Percentiles rank a stretch among this genome's conserved stretches.
phyloP scores from a whole-genome alignment of 2,797 vertebrate genomes.

The Semotilus atromaculatus region DNA sequence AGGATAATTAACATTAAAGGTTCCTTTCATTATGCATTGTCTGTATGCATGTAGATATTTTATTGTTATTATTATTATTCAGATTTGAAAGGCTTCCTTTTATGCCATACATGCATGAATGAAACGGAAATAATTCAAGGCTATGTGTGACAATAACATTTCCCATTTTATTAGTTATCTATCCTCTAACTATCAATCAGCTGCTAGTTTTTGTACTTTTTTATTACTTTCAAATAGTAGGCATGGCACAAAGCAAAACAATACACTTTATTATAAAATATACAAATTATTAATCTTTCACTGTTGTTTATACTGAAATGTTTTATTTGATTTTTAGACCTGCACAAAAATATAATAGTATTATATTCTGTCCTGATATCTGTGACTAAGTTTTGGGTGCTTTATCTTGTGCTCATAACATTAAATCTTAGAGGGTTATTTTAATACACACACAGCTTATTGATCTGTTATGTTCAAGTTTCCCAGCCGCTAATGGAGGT shows the following conservation, averaged over 20 bases:
- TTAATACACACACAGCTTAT: conserved; percentile 5
- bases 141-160: not conserved
- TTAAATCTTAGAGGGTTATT: conserved; percentile 15
- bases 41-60: not conserved
- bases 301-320: not conserved
- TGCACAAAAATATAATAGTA: not conserved
- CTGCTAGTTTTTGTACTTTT: not conserved
- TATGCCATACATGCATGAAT: not conserved
- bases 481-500: not conserved
- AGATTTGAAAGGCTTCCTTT: not conserved
- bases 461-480: conserved; percentile 26
- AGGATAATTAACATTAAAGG: not conserved
- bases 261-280: not conserved
- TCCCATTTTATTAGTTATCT: not conserved
- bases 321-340: not conserved
- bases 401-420: conserved; percentile 17
- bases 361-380: not conserved
- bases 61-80: not conserved
- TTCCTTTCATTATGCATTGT: not conserved
- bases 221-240: not conserved
- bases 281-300: not conserved
- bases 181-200: not conserved
- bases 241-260: not conserved
- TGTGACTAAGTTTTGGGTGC: not conserved
- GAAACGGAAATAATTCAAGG: not conserved